Evolutionary conservation across 1,140 invertebrate species (phyloP).

Genomic region (Diachasma alloeum): DNA sequence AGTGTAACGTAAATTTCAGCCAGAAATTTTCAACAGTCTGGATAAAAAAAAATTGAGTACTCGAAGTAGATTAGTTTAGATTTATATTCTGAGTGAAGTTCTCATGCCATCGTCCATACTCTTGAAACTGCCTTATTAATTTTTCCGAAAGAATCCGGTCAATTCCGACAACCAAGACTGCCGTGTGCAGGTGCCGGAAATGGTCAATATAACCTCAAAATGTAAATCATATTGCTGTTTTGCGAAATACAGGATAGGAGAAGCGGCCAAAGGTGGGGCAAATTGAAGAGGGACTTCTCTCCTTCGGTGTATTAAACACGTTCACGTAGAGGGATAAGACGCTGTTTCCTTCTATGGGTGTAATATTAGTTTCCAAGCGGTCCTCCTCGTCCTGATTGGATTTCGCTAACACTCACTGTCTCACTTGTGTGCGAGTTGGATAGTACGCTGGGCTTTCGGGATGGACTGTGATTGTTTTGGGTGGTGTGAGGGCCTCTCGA

Average conservation of each 20-base stretch:
- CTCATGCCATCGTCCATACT: background rate
- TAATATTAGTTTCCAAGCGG: constrained; percentile 26
- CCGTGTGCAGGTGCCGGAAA: constrained; percentile 63
- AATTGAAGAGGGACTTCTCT: background rate
- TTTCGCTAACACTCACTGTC: constrained; percentile 15
- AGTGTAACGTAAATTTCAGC: no score
- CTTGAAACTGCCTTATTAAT: background rate
- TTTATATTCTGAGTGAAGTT: no score
- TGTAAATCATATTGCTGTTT: constrained; percentile 65
- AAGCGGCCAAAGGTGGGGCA: constrained; percentile 11
- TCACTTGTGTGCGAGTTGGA: background rate
- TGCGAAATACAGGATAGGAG: constrained; percentile 28
- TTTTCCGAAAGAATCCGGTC: constrained; percentile 19
- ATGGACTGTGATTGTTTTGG: constrained; percentile 28
- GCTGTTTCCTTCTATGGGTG: background rate
- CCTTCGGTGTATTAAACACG: constrained; percentile 17
- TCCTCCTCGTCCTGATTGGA: constrained; percentile 22
- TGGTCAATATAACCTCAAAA: constrained; percentile 65
- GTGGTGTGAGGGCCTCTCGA: constrained; percentile 14
- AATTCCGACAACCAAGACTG: constrained; percentile 16
- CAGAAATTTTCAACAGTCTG: no score
- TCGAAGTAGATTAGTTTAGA: no score
- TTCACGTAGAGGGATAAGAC: constrained; percentile 6
- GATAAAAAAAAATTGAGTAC: no score
- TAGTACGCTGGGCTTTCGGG: background rate